Evolutionary conservation across 1,140 invertebrate genomes (phyloP).

Genomic region (Hestina assimilis): DNA sequence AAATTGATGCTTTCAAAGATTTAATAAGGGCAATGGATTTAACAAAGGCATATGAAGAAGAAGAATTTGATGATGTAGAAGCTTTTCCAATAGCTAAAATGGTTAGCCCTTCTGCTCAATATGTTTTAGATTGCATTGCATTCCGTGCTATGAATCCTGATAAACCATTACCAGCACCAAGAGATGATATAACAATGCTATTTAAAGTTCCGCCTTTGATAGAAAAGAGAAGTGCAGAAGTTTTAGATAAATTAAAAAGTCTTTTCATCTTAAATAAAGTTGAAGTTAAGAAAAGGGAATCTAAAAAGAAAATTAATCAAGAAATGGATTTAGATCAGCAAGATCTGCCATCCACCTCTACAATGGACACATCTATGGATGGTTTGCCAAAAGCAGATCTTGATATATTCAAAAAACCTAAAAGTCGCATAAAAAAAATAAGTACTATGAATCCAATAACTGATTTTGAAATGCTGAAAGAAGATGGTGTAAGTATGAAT

Average conservation of each 20-base stretch:
- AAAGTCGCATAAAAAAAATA: constrained; percentile 38
- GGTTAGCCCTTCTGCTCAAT: constrained; percentile 67
- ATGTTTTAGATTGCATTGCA: constrained; percentile 71
- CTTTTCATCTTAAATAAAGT: constrained; percentile 61
- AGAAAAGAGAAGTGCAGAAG: constrained; percentile 53
- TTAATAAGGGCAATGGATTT: constrained; percentile 74
- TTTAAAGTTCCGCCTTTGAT: constrained; percentile 62
- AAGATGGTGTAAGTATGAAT: constrained; percentile 40
- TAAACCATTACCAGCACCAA: constrained; percentile 61
- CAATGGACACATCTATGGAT: constrained; percentile 20
- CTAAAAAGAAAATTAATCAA: constrained; percentile 32
- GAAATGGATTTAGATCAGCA: constrained; percentile 23
- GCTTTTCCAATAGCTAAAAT: constrained; percentile 67
- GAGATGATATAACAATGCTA: constrained; percentile 69
- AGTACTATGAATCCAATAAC: constrained; percentile 62
- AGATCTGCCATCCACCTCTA: constrained; percentile 3
- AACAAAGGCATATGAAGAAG: constrained; percentile 64
- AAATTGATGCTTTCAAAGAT: constrained; percentile 68
- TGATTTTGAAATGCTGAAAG: constrained; percentile 57
- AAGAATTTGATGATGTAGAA: constrained; percentile 63
- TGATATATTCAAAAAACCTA: constrained; percentile 26
- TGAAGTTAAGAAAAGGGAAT: constrained; percentile 51
- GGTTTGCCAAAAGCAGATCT: constrained; percentile 39
- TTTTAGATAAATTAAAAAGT: constrained; percentile 59
- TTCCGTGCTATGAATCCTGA: constrained; percentile 67